Conservation (phyloP, 2,797 vertebrate species). For the Lithobates sylvaticus region DNA sequence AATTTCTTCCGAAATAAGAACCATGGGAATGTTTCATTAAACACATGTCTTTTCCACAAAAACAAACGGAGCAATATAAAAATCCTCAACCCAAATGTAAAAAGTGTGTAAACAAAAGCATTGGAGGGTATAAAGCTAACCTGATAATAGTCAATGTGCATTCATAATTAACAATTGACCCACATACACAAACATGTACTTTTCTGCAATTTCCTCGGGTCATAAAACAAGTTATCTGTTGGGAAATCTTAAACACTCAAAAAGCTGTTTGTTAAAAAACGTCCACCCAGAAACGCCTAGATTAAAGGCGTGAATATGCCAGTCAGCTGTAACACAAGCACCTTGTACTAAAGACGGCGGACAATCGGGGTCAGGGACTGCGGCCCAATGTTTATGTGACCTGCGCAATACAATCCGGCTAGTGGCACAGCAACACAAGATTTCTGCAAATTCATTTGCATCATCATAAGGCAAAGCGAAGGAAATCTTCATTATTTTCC, state of each 20-base stretch:
- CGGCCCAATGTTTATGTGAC: not conserved
- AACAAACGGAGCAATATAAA: not conserved
- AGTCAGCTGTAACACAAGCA: not conserved
- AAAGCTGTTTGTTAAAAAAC: not conserved
- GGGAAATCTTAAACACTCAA: conserved; percentile 5
- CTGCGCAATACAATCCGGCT: not conserved
- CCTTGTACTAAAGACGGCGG: not conserved
- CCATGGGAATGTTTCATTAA: no score
- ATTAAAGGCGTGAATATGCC: not conserved
- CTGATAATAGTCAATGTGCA: not conserved
- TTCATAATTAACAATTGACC: conserved; percentile 8
- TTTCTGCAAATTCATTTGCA: not conserved
- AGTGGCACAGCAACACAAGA: not conserved
- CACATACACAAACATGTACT: not conserved
- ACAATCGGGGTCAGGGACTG: not conserved
- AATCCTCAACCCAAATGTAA: not conserved
- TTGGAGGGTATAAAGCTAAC: not conserved
- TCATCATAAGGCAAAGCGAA: not conserved
- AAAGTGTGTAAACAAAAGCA: not conserved
- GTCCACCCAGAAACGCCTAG: not conserved
- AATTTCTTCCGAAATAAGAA: no score
- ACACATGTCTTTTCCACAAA: no score
- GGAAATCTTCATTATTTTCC: no score
- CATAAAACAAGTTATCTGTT: not conserved
- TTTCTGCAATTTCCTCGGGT: conserved; percentile 8